Base-by-base conservation (phyloP, 1,140 invertebrate genomes). In the Calliopsis andreniformis region DNA sequence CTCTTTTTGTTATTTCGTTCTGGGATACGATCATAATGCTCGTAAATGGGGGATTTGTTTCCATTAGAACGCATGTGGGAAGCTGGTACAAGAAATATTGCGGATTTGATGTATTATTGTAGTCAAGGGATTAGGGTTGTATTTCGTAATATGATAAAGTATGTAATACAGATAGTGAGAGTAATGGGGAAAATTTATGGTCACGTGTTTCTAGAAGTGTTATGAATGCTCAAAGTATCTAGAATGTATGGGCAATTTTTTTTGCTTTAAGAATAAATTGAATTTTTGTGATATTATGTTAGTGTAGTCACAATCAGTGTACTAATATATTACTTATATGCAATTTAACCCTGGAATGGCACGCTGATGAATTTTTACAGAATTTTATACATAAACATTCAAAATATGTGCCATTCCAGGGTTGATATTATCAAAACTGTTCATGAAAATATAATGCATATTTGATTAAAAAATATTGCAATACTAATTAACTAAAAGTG, bases 151-250 rank as follows among this genome's bases (percentile, higher is more conserved):
- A 71, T 47, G 58, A 71, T 28, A 12, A 59, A 39, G 30, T 49
- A 39, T 28, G n/a, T n/a, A n/a, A n/a, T 42, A 28, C 14, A 14
- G 28, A 30, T 28, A 18, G 7, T 16, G 28, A 35, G 45, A 18
- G 42, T 70, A 61, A 70, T 70, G 47, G 56, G 56, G 56, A 43
- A 30, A 62, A 70, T 70, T 70, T 70, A 70, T 70, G 42, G 18
- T 47, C 20, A 10, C 42, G 16, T 5, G 25, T 43, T 58, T 45
- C 14, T 7, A 42, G 59, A 20, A 28, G n/a, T 23, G 53, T 25
- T 14, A 18, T 61, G 28, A 53, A 70, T 28, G 67, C 61, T 28
- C 47, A 70, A 70, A 53, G 55, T 70, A 70, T 28, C 61, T 69
- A 55, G 25, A 49, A 49, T 28, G 20, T 43, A 64, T n/a, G 7